These are phyloP conservation scores for Amphibalanus amphitrite DNA, from an alignment of 1,140 invertebrate genomes.

Conservation along the genomic window DNA sequence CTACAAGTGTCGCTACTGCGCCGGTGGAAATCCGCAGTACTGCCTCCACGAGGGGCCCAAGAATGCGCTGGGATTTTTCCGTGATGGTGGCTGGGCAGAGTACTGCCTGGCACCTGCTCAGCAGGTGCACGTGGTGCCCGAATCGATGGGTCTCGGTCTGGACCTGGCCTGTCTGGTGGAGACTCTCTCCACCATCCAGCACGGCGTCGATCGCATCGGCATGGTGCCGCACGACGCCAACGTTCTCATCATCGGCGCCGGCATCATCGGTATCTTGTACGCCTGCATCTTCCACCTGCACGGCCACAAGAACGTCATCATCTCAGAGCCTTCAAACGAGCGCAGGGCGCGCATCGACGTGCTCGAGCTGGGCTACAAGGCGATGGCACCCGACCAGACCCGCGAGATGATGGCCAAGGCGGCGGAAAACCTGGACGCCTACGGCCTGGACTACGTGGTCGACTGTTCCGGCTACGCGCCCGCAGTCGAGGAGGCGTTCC, in stretches of 20 bases:
- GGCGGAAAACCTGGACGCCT: background rate
- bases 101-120: no score
- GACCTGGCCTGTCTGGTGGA: slow-evolving; percentile 37
- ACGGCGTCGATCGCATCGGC: slow-evolving; percentile 41
- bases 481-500: slow-evolving; percentile 34
- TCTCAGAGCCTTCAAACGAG: slow-evolving; percentile 40
- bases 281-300: slow-evolving; percentile 38
- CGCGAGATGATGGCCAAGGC: background rate
- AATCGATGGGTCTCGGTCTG: slow-evolving; percentile 1
- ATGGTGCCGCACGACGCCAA: slow-evolving; percentile 38
- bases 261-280: slow-evolving; percentile 53
- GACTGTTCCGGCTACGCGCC: slow-evolving; percentile 45
- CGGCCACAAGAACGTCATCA: no score
- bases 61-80: slow-evolving; percentile 42
- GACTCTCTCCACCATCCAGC: no score
- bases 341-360: slow-evolving; percentile 22
- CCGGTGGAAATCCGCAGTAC: slow-evolving; percentile 39
- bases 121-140: slow-evolving; percentile 36
- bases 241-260: no score
- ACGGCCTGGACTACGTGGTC: slow-evolving; percentile 38
- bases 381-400: background rate
- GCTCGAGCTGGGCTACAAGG: background rate
- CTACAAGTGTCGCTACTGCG: slow-evolving; percentile 37
- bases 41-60: slow-evolving; percentile 39
- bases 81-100: no score